Evolutionary conservation across 2,113 vertebrate genomes (phyloP).

Genomic region (Lepus timidus): DNA sequence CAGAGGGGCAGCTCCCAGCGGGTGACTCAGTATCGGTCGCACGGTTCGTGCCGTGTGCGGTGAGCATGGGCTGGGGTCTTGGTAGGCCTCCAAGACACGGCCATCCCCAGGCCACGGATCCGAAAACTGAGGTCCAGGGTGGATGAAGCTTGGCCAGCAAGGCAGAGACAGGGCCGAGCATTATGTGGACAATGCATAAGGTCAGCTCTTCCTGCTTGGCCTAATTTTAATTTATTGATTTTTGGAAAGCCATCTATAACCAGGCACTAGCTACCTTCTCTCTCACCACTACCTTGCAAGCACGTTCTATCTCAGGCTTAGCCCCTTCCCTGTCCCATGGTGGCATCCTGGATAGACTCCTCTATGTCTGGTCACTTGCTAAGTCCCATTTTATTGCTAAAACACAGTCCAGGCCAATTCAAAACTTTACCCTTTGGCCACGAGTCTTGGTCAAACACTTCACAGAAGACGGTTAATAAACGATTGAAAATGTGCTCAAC

Average conservation of each 20-base stretch:
- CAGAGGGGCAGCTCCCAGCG: rapidly evolving
- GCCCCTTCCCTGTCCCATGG: not conserved
- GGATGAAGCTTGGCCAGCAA: not conserved
- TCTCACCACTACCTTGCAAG: not conserved
- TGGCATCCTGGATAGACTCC: not conserved
- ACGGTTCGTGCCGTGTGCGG: not conserved
- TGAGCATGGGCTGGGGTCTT: not conserved
- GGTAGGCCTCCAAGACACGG: not conserved
- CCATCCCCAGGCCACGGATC: not conserved
- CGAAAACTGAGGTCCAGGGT: not conserved
- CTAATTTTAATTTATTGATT: not conserved
- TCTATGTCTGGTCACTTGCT: not conserved
- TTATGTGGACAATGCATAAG: rapidly evolving
- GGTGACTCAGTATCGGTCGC: not conserved
- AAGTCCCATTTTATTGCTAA: not conserved
- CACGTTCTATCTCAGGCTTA: not conserved
- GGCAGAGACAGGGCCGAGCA: not conserved
- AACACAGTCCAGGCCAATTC: not conserved
- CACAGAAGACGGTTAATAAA: not conserved
- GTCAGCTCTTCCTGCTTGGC: not conserved
- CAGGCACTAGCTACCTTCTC: not conserved
- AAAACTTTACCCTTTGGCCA: not conserved
- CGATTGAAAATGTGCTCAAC: not conserved
- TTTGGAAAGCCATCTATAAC: too few relatives aligned
- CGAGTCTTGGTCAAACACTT: not conserved